Conservation (phyloP, 2,797 vertebrate species). For the Mormyrops attenuatus region DNA sequence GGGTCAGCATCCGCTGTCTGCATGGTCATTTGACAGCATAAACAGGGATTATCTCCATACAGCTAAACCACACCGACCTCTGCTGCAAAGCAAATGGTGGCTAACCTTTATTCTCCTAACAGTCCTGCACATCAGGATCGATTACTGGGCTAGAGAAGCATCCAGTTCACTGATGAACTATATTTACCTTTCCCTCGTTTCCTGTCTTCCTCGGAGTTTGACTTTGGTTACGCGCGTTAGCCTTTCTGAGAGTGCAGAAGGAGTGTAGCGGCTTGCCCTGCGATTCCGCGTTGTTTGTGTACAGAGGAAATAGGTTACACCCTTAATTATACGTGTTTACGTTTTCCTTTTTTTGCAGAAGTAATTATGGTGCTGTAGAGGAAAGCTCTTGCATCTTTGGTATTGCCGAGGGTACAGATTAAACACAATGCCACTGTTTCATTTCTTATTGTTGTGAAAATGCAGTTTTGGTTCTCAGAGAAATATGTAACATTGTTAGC, state of each 20-base stretch:
- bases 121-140: slow-evolving; percentile 1
- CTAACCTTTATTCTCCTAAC: neutral
- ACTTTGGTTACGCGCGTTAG: neutral
- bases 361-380: neutral
- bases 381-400: neutral
- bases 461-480: neutral
- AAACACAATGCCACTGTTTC: neutral
- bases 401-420: slow-evolving; percentile 26
- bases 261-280: neutral
- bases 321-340: slow-evolving; percentile 26
- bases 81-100: neutral
- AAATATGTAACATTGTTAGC: neutral
- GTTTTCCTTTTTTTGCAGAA: slow-evolving; percentile 28
- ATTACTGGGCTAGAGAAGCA: slow-evolving; percentile 8
- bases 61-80: neutral
- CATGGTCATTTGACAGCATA: neutral
- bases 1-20: neutral
- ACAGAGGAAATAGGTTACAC: slow-evolving; percentile 15
- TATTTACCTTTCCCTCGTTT: slow-evolving; percentile 8
- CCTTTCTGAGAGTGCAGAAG: slow-evolving; percentile 13
- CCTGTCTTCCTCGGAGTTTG: slow-evolving; percentile 15
- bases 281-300: slow-evolving; percentile 10
- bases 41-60: neutral
- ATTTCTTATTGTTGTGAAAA: neutral
- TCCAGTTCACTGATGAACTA: slow-evolving; percentile 21